A percentile compares a stretch with the other conserved stretches of the same genome.
Evolutionary conservation across 2,797 vertebrate species (phyloP).

Genomic region (Gallinago nigripennis): DNA sequence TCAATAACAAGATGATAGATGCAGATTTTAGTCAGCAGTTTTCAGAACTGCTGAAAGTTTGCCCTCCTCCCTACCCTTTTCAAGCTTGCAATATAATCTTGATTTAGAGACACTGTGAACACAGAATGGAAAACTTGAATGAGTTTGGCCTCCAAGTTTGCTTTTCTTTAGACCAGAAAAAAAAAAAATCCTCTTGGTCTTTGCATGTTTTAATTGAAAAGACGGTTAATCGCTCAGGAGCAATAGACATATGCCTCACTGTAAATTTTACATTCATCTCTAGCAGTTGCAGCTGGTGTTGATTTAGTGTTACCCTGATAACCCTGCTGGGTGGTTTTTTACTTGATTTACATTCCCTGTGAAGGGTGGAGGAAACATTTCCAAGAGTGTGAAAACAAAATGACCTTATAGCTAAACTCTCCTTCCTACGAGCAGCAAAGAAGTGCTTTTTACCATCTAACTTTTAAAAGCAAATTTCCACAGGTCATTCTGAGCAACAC

Average conservation of each 20-base stretch:
- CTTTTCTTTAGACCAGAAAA: neutral
- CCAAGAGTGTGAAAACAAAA: slow-evolving; percentile 42
- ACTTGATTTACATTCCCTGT: slow-evolving; percentile 60
- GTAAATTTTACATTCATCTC: slow-evolving; percentile 41
- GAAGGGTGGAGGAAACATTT: slow-evolving; percentile 55
- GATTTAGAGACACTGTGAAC: neutral
- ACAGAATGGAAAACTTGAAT: neutral
- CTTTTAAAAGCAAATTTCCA: slow-evolving; percentile 32
- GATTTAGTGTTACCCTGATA: slow-evolving; percentile 67
- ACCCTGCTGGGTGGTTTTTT: slow-evolving; percentile 59
- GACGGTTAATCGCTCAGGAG: neutral
- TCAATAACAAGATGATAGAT: slow-evolving; percentile 54
- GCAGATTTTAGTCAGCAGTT: slow-evolving; percentile 56
- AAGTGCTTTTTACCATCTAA: neutral
- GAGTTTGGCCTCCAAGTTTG: neutral
- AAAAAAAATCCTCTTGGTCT: neutral
- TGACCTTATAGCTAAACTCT: slow-evolving; percentile 56
- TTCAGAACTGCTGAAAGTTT: slow-evolving; percentile 33
- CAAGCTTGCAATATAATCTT: neutral
- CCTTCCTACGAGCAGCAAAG: neutral
- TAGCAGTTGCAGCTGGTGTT: slow-evolving; percentile 51
- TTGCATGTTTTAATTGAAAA: slow-evolving; percentile 41
- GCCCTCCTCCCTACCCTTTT: neutral
- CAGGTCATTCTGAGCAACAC: neutral
- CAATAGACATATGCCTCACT: slow-evolving; percentile 39